Base-by-base conservation (phyloP, 1,140 invertebrate species). In the Macrobrachium rosenbergii region DNA sequence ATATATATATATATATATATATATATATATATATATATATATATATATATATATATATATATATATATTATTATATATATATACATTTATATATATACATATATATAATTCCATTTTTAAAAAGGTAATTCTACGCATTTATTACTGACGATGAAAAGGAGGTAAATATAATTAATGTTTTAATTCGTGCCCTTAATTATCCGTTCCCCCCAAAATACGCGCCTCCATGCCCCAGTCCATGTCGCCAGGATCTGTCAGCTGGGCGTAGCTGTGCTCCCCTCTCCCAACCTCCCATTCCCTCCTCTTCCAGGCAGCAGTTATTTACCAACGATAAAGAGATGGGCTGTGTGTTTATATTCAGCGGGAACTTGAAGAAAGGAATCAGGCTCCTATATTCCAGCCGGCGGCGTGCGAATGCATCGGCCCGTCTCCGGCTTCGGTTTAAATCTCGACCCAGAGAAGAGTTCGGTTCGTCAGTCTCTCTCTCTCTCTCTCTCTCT, bases 351-450 rank as follows among this genome's bases (percentile, higher is more conserved):
- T 86, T 86, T 86, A 77, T 86, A 86, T 86, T 86, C 84, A 86
- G 78, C 84, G 80, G 80, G 84, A 86, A 86, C 84, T 86, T 86
- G 84, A 79, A 86, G 84, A 86, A 86, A 86, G 84, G 84, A 80
- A 86, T 86, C 64, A 78, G 45, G 84, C 62, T 78, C 77, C 77
- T 86, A 80, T 80, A 86, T 80, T 73, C 67, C 77, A 79, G 64
- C 84, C 37, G 63, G 43, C 69, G 63, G 43, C 84, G 12, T 72
- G 17, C 84, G 84, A 80, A 80, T 28, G 23, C 69, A 14, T 72
- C 21, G 16, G 7, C 14, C 14, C 28, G 59, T 28, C 82, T 3
- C 6, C 43, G 84, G 59, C 84, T 60, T 6, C 1, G 83, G 52
- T 45, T 79, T 83, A 23, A 37, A 60, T 45, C n/a, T 19, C 28